Percentiles rank a stretch among this genome's conserved stretches.
phyloP scores from a whole-genome alignment of 37 sponge, comb jelly and placozoan genomes.

The Axinella damicornis region DNA sequence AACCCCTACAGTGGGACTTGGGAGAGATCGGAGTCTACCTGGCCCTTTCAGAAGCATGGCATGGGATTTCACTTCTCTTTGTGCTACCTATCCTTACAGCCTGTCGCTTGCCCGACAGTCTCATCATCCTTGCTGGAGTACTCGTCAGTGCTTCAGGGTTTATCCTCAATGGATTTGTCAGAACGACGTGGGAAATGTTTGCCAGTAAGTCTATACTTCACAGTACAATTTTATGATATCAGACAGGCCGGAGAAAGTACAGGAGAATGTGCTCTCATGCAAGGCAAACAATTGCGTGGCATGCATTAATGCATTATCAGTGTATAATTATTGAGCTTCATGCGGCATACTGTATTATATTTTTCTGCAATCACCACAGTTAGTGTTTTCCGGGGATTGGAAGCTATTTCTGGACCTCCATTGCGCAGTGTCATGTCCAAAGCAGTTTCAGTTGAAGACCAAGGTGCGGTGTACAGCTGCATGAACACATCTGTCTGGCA shows the following conservation, averaged over 20 bases:
- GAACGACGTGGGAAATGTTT: not conserved
- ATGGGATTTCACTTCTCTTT: not conserved
- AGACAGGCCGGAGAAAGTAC: no score
- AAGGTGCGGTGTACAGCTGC: no score
- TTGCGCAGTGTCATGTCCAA: conserved; percentile 9
- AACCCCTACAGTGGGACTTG: not conserved
- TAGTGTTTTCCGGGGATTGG: not conserved
- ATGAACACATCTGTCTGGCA: no score
- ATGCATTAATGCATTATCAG: no score
- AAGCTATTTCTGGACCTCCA: not conserved
- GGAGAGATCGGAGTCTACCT: not conserved
- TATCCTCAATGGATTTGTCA: not conserved
- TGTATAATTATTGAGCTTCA: no score
- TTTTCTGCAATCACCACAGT: no score
- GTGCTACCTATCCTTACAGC: not conserved
- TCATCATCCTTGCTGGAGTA: not conserved
- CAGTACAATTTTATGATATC: no score
- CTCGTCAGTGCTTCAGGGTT: not conserved
- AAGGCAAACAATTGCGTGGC: no score
- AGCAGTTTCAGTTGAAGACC: conserved; percentile 1
- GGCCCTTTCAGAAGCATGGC: not conserved
- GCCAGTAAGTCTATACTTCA: not conserved
- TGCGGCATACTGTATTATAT: no score
- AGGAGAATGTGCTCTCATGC: no score
- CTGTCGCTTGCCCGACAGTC: not conserved